Evolutionary conservation across 2,113 vertebrate genomes (phyloP).

Genomic region (Aplodontia rufa): DNA sequence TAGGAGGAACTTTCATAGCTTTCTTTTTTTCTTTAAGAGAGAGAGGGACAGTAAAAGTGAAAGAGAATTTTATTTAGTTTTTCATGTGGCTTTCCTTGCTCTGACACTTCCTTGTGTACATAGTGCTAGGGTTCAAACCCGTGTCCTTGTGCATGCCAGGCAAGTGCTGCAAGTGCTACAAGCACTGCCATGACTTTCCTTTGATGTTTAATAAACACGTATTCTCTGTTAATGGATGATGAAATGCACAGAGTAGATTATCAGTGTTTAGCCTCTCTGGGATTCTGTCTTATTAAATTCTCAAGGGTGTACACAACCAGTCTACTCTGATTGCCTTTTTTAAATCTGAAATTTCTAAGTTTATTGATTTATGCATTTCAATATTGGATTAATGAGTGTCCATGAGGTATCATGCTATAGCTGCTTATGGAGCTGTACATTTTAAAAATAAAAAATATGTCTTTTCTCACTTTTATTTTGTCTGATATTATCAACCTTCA

Average conservation of each 20-base stretch:
- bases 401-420: not conserved
- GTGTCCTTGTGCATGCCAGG: too few species aligned
- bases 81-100: too few species aligned
- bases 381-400: not conserved
- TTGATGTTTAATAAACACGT: not conserved
- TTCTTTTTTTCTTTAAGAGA: too few species aligned
- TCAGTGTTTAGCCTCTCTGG: not conserved
- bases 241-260: not conserved
- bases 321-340: not conserved
- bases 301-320: not conserved
- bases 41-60: too few species aligned
- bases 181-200: conserved; percentile 16
- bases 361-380: not conserved
- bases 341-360: not conserved
- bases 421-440: not conserved
- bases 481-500: not conserved
- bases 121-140: too few species aligned
- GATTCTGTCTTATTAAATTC: not conserved
- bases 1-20: conserved; percentile 3
- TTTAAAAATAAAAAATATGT: not conserved
- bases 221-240: not conserved
- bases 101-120: too few species aligned
- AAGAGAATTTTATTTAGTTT: too few species aligned
- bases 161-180: too few species aligned
- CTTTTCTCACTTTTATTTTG: not conserved